phyloP scores from a whole-genome alignment of 1,140 invertebrate genomes.

The Aphaenogaster ashmeadi region DNA sequence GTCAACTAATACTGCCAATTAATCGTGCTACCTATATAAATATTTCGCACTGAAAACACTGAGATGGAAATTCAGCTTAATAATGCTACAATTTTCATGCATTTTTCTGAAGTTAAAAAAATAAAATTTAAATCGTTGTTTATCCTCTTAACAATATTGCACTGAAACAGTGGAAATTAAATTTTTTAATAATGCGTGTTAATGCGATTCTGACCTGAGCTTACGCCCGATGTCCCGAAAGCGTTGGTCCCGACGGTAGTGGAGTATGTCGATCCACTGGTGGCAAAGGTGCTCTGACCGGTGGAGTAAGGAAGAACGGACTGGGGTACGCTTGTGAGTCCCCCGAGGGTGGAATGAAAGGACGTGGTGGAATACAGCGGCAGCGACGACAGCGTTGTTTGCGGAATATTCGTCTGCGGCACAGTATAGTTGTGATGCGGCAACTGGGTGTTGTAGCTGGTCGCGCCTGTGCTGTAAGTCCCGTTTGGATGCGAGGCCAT shows the following conservation, averaged over 20 bases:
- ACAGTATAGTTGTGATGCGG: slow-evolving; percentile 83
- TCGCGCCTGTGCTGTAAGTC: slow-evolving; percentile 81
- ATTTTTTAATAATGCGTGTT: background rate
- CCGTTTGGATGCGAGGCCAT: slow-evolving; percentile 84
- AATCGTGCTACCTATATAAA: background rate
- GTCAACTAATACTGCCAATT: background rate
- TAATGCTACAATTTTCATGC: background rate
- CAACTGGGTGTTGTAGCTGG: slow-evolving; percentile 80
- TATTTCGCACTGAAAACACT: background rate
- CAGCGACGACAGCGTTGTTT: slow-evolving; percentile 82
- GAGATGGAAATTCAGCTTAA: background rate
- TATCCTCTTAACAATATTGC: background rate
- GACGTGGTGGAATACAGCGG: slow-evolving; percentile 83
- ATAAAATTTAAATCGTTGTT: slow-evolving; percentile 16
- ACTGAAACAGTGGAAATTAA: background rate
- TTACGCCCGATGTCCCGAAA: slow-evolving; percentile 83
- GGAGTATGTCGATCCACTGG: slow-evolving; percentile 83
- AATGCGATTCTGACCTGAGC: slow-evolving; percentile 77
- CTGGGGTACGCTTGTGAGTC: slow-evolving; percentile 81
- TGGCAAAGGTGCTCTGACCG: slow-evolving; percentile 82
- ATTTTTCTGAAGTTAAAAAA: background rate
- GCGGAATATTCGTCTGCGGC: slow-evolving; percentile 80
- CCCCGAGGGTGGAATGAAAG: slow-evolving; percentile 83
- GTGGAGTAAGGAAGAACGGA: slow-evolving; percentile 83
- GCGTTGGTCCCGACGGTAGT: slow-evolving; percentile 85